phyloP scores from a whole-genome alignment of 2,797 vertebrate genomes.

The Chiroxiphia lanceolata region DNA sequence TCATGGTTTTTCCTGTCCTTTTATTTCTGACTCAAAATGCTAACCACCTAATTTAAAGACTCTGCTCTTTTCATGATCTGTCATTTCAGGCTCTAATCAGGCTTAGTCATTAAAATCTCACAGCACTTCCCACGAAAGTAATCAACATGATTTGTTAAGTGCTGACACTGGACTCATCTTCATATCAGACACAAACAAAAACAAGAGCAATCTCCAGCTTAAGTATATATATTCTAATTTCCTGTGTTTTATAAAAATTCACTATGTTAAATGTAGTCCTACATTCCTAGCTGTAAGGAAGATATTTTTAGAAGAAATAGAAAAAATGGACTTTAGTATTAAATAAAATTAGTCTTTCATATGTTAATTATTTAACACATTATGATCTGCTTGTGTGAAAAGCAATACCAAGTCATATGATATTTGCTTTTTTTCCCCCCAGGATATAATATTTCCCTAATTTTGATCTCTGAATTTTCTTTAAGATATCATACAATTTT shows the following conservation, averaged over 20 bases:
- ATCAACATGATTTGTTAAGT: constrained; percentile 40
- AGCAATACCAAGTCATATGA: neutral
- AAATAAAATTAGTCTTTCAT: neutral
- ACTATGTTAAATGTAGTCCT: neutral
- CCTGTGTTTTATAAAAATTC: neutral
- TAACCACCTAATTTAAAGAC: neutral
- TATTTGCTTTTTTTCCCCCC: neutral
- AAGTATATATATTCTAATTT: neutral
- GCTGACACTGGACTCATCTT: neutral
- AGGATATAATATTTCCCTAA: neutral
- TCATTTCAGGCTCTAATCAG: constrained; percentile 34
- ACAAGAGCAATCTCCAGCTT: neutral
- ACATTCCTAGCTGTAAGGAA: neutral
- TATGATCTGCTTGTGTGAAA: neutral
- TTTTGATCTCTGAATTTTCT: neutral
- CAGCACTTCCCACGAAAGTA: neutral
- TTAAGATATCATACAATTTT: neutral
- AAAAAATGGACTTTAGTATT: neutral
- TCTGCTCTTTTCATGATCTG: constrained; percentile 14
- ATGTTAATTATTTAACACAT: neutral
- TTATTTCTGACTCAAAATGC: neutral
- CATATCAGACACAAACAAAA: constrained; percentile 8
- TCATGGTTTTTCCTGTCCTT: neutral
- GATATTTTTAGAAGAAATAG: neutral
- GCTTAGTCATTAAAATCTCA: constrained; percentile 3